A percentile compares a stretch with the other conserved stretches of the same genome.
Evolutionary conservation across 2,888 invertebrate genomes (phyloP).

Genomic region (Leptopilina syphax): DNA sequence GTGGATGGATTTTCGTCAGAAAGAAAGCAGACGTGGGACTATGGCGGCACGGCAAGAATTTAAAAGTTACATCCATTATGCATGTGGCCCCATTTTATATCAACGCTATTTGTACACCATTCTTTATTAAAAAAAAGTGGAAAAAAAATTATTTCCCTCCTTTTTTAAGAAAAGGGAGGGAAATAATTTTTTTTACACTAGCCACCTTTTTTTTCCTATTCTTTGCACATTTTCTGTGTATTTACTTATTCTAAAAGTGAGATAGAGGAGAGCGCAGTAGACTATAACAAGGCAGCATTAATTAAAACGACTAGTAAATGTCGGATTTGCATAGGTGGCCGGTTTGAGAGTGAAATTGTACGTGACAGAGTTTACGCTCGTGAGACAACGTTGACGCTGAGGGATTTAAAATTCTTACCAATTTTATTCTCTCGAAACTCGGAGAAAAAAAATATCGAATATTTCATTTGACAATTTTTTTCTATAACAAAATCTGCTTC

Average conservation of each 20-base stretch:
- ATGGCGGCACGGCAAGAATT: conserved; percentile 48
- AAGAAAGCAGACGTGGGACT: conserved; percentile 38
- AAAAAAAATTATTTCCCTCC: conserved; percentile 33
- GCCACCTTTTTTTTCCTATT: conserved; percentile 1
- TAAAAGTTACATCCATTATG: conserved; percentile 65
- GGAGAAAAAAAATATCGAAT: neutral
- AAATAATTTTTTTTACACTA: conserved; percentile 39
- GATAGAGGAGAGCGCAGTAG: conserved; percentile 46
- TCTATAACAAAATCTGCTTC: neutral
- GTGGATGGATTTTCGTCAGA: conserved; percentile 27
- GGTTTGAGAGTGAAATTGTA: conserved; percentile 53
- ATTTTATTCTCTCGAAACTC: conserved; percentile 15
- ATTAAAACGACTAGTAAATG: conserved; percentile 61
- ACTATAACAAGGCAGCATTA: conserved; percentile 61
- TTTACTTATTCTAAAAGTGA: conserved; percentile 59
- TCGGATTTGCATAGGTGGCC: conserved; percentile 60
- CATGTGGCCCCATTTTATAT: conserved; percentile 64
- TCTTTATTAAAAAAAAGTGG: conserved; percentile 45
- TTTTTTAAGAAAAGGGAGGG: neutral
- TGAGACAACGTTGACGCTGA: conserved; percentile 47
- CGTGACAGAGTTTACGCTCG: conserved; percentile 53
- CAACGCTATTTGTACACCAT: conserved; percentile 58
- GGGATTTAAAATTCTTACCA: conserved; percentile 6
- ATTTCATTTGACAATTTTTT: neutral
- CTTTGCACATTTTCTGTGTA: conserved; percentile 50